A percentile compares a stretch with the other conserved stretches of the same genome.
These are phyloP conservation scores for Cosmia pyralina DNA, from an alignment of 2,888 invertebrate species.

Conservation along the genomic window DNA sequence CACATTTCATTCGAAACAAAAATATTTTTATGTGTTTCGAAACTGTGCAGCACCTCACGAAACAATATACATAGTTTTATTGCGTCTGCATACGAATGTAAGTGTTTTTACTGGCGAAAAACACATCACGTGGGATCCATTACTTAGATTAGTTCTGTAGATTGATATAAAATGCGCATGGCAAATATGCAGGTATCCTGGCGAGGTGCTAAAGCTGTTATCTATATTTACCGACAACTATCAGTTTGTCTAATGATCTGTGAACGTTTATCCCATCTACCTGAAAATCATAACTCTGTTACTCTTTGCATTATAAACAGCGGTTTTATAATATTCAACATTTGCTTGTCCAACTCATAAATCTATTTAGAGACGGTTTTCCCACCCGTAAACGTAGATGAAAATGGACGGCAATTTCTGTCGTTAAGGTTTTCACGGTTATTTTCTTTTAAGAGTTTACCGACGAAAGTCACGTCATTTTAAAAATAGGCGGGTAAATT, in stretches of 20 bases:
- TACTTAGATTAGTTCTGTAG: conserved; percentile 65
- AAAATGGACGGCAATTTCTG: conserved; percentile 63
- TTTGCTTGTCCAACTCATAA: conserved; percentile 42
- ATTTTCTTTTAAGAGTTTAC: conserved; percentile 65
- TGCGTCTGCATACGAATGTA: conserved; percentile 54
- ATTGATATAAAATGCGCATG: conserved; percentile 70
- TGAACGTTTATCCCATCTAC: conserved; percentile 8
- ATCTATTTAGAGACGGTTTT: conserved; percentile 51
- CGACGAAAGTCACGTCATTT: conserved; percentile 55
- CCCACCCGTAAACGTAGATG: conserved; percentile 46
- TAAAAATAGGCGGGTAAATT: conserved; percentile 53
- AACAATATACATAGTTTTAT: conserved; percentile 61
- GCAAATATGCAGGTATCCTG: conserved; percentile 40
- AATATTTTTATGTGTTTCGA: conserved; percentile 19
- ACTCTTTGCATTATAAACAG: background rate
- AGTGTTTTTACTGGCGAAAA: conserved; percentile 56
- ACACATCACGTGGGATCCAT: conserved; percentile 55
- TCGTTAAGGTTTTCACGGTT: conserved; percentile 61
- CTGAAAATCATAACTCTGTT: conserved; percentile 9
- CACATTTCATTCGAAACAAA: conserved; percentile 17
- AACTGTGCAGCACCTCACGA: conserved; percentile 23
- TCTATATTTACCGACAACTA: conserved; percentile 27
- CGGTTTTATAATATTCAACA: conserved; percentile 27
- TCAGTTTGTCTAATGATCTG: conserved; percentile 30
- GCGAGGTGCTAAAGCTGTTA: conserved; percentile 30